These are phyloP conservation scores for Agapetus fuscipes DNA, from an alignment of 2,888 invertebrate genomes.

Conservation along the genomic window DNA sequence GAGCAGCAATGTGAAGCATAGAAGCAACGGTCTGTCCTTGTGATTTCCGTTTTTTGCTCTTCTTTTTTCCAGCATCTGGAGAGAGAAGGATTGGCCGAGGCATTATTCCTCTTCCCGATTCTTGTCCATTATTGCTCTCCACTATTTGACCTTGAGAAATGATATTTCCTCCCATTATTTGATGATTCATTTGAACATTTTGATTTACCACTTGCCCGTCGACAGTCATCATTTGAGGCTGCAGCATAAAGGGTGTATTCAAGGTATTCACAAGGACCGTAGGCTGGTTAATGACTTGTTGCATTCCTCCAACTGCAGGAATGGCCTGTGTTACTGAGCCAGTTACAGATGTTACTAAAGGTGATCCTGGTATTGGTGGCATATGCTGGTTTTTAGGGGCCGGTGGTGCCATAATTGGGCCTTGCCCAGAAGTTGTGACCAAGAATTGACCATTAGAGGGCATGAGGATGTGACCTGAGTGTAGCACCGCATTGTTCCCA, in stretches of 20 bases:
- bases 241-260: slow-evolving; percentile 67
- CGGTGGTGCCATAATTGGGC: slow-evolving; percentile 54
- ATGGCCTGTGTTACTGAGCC: slow-evolving; percentile 56
- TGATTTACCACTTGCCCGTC: slow-evolving; percentile 63
- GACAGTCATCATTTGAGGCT: slow-evolving; percentile 67
- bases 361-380: slow-evolving; percentile 50
- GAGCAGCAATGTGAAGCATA: slow-evolving; percentile 59
- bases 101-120: slow-evolving; percentile 39
- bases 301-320: slow-evolving; percentile 52
- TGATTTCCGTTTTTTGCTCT: slow-evolving; percentile 65
- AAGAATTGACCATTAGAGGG: slow-evolving; percentile 67
- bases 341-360: slow-evolving; percentile 55
- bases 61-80: slow-evolving; percentile 58
- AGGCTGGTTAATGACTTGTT: slow-evolving; percentile 62
- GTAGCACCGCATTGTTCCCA: slow-evolving; percentile 35
- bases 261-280: slow-evolving; percentile 74
- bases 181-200: slow-evolving; percentile 54
- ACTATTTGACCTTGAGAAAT: slow-evolving; percentile 46
- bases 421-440: slow-evolving; percentile 49
- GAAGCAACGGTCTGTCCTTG: slow-evolving; percentile 59
- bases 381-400: slow-evolving; percentile 41
- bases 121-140: slow-evolving; percentile 41
- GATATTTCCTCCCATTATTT: slow-evolving; percentile 56
- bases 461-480: slow-evolving; percentile 63
- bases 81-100: slow-evolving; percentile 42